Base-by-base conservation (phyloP, 2,113 vertebrate species). In the Chroicocephalus ridibundus region DNA sequence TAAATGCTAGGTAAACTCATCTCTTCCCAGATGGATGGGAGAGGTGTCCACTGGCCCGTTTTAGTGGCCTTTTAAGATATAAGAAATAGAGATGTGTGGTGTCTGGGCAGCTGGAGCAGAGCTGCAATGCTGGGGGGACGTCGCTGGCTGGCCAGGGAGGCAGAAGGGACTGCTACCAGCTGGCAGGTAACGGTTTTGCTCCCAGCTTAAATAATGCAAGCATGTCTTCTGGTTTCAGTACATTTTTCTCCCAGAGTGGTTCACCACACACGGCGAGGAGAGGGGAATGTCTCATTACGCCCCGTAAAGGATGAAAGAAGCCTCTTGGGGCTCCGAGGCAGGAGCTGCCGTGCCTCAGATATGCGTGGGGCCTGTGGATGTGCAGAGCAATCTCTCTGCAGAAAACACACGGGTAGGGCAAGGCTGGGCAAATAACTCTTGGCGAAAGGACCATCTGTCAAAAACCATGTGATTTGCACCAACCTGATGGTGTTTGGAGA, bases 261-360 rank as follows among this genome's bases (percentile, higher is more conserved):
- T 89, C 31, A 3, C 31, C 22, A 71, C 7, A 2, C 24, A 9
- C 0, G 4, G 36, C 0, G 1, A 32, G 66, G 62, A 62, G 60
- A 60, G 8, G 36, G 64, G 16, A 10, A 44, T 24, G 42, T 18
- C 44, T 62, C 47, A 6, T 16, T 6, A 4, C 2, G 11, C 34
- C 29, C 79, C 1, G 0, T 3, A 20, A 79, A 36, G 55, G 64
- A 12, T 13, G 61, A 62, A 26, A 31, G 44, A 29, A 65, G 13
- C 1, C 1, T 64, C 55, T n/a, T 0, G 4, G 51, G 51, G 58
- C 21, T 69, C n/a, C 0, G 0, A 0, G 2, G 7, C 3, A 0
- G 0, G 80, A 49, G 55, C 31, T 4, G 18, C 17, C 0, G 1
- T 1, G 6, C 65, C 60, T 66, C 69, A 21, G 49, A 9, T 27